Base-by-base conservation (phyloP, 2,888 invertebrate species). In the Eristalinus sepulchralis region DNA sequence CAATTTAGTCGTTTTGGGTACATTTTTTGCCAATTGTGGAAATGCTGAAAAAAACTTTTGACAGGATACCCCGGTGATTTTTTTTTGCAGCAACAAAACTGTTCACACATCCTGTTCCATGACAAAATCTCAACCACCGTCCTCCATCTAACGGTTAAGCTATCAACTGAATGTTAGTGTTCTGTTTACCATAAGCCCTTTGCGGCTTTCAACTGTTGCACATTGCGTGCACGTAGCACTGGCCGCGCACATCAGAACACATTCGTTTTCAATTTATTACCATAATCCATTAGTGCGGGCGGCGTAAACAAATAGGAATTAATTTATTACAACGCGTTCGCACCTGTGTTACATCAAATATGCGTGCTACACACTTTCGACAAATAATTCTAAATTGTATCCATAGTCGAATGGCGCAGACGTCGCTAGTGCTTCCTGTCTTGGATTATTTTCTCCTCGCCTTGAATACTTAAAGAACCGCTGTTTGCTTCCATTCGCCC, bases 381-480 rank as follows among this genome's bases (percentile, higher is more conserved):
- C 2, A 17, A 47, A 47, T 8, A 47, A 8, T 17, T 9, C 17
- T 2, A 8, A 17, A 17, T 17, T 47, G 47, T 47, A 17, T 17
- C 17, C 47, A 17, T 17, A 17, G n/a, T 47, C 47, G 8, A n/a
- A 17, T 17, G 10, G 10, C 34, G 34, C 2, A 27, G 27, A 27
- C 27, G 1, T 17, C 17, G 47, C 47, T 47, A 47, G 47, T 47
- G 47, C 47, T 34, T 34, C 34, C n/a, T 47, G 17, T 11, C 5
- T n/a, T 47, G 47, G n/a, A 47, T 59, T 59, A 34, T 59, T 1
- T 20, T 33, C 59, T 20, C 66, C 24, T 53, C 33, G 33, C 60
- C 57, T 77, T 66, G 36, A 63, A 53, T 70, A 17, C 63, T 36
- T 70, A 66, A 31, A 62, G 62, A 36, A 11, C 36, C 55, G 60